Evolutionary conservation across 2,888 invertebrate genomes (phyloP), one percentile per base, ranked within the genome.

Genomic region (Lucinisca nassula): DNA sequence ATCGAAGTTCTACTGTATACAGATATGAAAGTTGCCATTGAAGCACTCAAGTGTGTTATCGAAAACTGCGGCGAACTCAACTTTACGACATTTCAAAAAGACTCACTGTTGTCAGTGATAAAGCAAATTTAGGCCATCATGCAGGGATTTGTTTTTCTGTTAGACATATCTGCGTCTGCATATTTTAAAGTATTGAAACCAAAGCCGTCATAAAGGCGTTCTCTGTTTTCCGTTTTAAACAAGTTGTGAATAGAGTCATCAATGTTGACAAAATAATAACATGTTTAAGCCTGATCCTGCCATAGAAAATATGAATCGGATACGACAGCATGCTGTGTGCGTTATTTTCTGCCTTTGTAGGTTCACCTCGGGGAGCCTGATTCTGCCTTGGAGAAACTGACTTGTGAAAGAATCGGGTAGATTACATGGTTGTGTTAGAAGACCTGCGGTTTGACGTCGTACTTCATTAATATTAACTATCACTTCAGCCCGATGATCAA

Each of bases 191-290:
- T 21, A 21, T n/a, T 14, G 10, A 51, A 51, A 4, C 21, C 3
- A n/a, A 51, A 51, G 51, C 21, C 12, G 21, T n/a, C 10, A 51
- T 51, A 51, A 51, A 51, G 21, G 51, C 51, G 21, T 21, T 51
- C 51, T 17, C 51, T 51, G 51, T 67, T 24, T 35, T 35, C 67
- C 32, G 67, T 67, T 67, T 67, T 21, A 67, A 67, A 32, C 35
- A 32, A 67, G 35, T 67, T 21, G 32, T 67, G 67, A 67, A 67
- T 67, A 67, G 67, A 67, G 67, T 67, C 67, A 67, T 67, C 67
- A 67, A 67, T 67, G 67, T 67, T 67, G 67, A 67, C 67, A 67
- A 67, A 67, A 67, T 67, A 67, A 67, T 67, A 67, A 67, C 67
- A 67, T 67, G 67, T 67, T 67, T 67, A 67, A 67, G 67, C 21